Evolutionary conservation across 2,888 invertebrate species (phyloP).

Genomic region (Fabriciana adippe): DNA sequence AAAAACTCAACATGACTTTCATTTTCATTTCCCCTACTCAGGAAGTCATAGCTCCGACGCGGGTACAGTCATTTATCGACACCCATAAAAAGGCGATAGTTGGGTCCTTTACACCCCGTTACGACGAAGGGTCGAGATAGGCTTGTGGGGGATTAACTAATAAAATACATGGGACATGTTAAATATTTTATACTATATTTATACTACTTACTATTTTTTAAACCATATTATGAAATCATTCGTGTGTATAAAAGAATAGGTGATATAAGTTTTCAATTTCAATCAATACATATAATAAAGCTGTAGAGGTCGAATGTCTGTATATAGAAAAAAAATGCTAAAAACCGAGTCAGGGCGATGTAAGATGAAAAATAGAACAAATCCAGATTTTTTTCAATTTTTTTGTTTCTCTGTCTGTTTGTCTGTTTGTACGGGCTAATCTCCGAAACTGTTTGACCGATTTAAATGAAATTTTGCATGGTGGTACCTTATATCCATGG

Average conservation of each 20-base stretch:
- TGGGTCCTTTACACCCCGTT: constrained; percentile 49
- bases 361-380: no score
- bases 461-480: no score
- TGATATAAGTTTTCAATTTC: not conserved
- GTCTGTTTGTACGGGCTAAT: no score
- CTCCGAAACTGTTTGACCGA: no score
- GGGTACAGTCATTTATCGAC: constrained; percentile 48
- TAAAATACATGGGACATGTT: constrained; percentile 31
- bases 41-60: constrained; percentile 43
- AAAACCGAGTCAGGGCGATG: no score
- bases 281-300: not conserved
- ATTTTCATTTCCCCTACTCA: constrained; percentile 42
- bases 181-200: constrained; percentile 29
- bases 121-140: constrained; percentile 37
- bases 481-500: no score
- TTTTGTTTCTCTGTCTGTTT: no score
- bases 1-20: constrained; percentile 44
- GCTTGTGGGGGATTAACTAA: constrained; percentile 34
- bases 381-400: no score
- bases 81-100: constrained; percentile 54
- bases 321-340: no score
- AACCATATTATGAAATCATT: not conserved
- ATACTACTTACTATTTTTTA: constrained; percentile 15
- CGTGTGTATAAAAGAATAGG: not conserved
- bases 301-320: no score